Evolutionary conservation across 2,113 vertebrate species (phyloP).

Genomic region (Shinisaurus crocodilurus): DNA sequence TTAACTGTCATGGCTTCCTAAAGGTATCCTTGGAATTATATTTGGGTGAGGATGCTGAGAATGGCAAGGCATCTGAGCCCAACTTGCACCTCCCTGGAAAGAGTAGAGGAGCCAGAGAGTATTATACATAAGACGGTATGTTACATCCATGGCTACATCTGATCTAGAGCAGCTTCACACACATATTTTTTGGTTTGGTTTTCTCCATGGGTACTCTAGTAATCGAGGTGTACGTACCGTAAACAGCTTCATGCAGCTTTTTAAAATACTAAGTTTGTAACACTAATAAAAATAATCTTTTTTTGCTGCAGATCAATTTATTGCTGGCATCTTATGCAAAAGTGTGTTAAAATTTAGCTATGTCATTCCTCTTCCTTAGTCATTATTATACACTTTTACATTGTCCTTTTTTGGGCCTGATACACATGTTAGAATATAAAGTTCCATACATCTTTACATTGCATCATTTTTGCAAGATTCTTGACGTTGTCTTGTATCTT

Average conservation of each 20-base stretch:
- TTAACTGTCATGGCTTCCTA: background rate
- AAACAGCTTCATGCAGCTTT: background rate
- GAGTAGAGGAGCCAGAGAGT: background rate
- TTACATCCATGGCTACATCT: background rate
- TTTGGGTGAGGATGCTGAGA: background rate
- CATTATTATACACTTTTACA: background rate
- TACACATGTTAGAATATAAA: background rate
- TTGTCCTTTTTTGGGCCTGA: background rate
- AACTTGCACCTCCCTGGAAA: background rate
- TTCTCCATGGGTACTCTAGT: background rate
- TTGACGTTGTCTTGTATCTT: background rate
- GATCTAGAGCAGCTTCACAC: background rate
- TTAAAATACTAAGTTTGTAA: background rate
- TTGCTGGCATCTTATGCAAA: background rate
- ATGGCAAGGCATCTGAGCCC: background rate
- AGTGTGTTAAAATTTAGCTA: background rate
- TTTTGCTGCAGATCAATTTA: background rate
- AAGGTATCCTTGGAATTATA: background rate
- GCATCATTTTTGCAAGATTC: constrained; percentile 4
- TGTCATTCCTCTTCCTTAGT: background rate
- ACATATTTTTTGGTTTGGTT: background rate
- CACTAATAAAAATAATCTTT: background rate
- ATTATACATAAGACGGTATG: background rate
- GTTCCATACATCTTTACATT: background rate
- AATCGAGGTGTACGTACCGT: background rate